A percentile compares a stretch with the other conserved stretches of the same genome.
These are phyloP conservation scores for Nasonovia ribisnigri DNA, from an alignment of 2,888 invertebrate species.

Conservation along the genomic window DNA sequence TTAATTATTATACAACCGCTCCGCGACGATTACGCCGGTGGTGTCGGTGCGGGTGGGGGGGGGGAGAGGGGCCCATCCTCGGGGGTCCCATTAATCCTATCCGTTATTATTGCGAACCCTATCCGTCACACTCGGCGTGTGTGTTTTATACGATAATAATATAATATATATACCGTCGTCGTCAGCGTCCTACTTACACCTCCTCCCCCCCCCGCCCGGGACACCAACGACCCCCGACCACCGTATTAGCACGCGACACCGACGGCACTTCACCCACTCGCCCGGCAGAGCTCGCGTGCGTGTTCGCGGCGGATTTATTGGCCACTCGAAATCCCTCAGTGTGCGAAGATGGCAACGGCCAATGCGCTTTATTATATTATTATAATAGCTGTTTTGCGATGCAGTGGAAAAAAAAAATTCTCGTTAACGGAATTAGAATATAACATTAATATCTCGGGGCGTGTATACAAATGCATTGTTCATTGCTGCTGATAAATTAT, in stretches of 20 bases:
- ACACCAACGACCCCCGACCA: background rate
- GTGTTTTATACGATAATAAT: background rate
- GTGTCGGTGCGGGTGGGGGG: background rate
- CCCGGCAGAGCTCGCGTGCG: background rate
- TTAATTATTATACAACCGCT: background rate
- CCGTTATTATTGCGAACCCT: conserved; percentile 37
- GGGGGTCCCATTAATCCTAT: conserved; percentile 40
- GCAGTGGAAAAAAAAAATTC: conserved; percentile 3
- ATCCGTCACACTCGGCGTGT: conserved; percentile 29
- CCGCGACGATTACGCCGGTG: background rate
- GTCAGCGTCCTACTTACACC: background rate
- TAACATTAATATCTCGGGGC: background rate
- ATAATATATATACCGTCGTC: background rate
- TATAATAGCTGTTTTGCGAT: background rate
- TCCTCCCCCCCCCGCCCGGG: background rate
- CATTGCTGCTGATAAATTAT: background rate
- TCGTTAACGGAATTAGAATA: background rate
- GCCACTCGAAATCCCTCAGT: conserved; percentile 22
- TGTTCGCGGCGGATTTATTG: conserved; percentile 35
- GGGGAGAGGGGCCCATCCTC: background rate
- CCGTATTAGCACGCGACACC: background rate
- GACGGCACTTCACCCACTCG: background rate
- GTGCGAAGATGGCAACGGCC: conserved; percentile 17
- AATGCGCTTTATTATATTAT: background rate
- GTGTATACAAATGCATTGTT: background rate